These are phyloP conservation scores for Ganaspis sp. DNA, from an alignment of 1,140 invertebrate genomes.

Conservation along the genomic window DNA sequence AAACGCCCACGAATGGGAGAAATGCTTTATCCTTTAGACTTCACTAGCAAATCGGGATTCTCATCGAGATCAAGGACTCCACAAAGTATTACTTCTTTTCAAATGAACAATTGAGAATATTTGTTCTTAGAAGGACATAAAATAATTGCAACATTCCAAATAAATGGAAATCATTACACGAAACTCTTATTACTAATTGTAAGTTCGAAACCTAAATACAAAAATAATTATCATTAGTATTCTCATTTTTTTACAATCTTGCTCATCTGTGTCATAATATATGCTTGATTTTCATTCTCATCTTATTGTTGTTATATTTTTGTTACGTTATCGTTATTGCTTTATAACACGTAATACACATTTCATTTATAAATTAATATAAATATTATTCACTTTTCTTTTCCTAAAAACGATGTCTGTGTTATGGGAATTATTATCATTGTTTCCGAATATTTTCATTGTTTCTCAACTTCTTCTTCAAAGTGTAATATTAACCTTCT, in stretches of 20 bases:
- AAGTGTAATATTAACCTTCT: background rate
- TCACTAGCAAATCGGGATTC: slow-evolving; percentile 17
- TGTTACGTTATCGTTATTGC: too few species aligned
- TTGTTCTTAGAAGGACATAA: background rate
- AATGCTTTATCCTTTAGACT: slow-evolving; percentile 19
- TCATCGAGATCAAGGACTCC: slow-evolving; percentile 15
- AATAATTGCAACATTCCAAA: background rate
- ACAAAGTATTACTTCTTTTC: slow-evolving; percentile 4
- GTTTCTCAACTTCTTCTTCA: background rate
- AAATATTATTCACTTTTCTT: too few species aligned
- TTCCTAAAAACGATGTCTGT: too few species aligned
- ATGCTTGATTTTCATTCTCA: too few species aligned
- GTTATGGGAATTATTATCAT: too few species aligned
- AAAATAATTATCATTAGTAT: too few species aligned
- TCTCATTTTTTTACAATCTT: too few species aligned
- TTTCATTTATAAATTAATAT: too few species aligned
- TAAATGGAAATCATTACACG: background rate
- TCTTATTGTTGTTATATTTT: too few species aligned
- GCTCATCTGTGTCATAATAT: too few species aligned
- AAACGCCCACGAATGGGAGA: slow-evolving; percentile 10
- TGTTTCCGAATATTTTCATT: too few species aligned
- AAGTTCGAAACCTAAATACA: background rate
- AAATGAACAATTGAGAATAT: slow-evolving; percentile 1
- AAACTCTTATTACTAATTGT: background rate
- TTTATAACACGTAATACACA: too few species aligned